Evolutionary conservation across 92 coral and sea anemone genomes (phyloP).

Genomic region (Epizoanthus stellaris): DNA sequence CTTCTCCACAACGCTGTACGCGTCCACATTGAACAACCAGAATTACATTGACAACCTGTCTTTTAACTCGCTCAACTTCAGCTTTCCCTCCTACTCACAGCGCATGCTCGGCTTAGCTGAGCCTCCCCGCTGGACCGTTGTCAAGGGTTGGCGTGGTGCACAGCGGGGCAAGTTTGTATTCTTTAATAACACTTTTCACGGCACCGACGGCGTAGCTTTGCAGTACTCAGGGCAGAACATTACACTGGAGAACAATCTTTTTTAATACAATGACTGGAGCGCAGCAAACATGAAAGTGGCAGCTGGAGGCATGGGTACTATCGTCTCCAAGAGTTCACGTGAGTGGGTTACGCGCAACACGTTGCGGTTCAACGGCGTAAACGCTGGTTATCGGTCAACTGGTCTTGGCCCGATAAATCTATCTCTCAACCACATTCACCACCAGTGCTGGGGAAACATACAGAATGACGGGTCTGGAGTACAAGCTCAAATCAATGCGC

Average conservation of each 20-base stretch:
- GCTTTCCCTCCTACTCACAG: conserved; percentile 74
- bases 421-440: conserved; percentile 67
- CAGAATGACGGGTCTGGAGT: conserved; percentile 78
- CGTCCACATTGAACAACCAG: conserved; percentile 28
- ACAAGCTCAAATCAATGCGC: conserved; percentile 63
- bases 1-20: conserved; percentile 73
- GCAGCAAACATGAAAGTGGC: conserved; percentile 66
- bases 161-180: conserved; percentile 41
- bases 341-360: conserved; percentile 59
- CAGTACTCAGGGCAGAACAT: conserved; percentile 67
- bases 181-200: conserved; percentile 66
- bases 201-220: conserved; percentile 79
- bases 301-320: conserved; percentile 71
- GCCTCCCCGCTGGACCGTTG: conserved; percentile 73
- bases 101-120: conserved; percentile 71
- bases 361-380: conserved; percentile 53
- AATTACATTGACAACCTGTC: conserved; percentile 58
- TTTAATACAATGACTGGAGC: conserved; percentile 83
- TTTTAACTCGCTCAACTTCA: conserved; percentile 67
- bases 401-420: conserved; percentile 43
- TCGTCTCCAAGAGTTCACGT: conserved; percentile 63
- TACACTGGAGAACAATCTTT: conserved; percentile 72
- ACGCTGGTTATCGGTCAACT: conserved; percentile 43
- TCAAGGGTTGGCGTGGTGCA: conserved; percentile 48
- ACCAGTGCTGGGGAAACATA: conserved; percentile 85